Evolutionary conservation across 1,140 invertebrate genomes (phyloP).

Genomic region (Pseudomyrmex cubaensis): DNA sequence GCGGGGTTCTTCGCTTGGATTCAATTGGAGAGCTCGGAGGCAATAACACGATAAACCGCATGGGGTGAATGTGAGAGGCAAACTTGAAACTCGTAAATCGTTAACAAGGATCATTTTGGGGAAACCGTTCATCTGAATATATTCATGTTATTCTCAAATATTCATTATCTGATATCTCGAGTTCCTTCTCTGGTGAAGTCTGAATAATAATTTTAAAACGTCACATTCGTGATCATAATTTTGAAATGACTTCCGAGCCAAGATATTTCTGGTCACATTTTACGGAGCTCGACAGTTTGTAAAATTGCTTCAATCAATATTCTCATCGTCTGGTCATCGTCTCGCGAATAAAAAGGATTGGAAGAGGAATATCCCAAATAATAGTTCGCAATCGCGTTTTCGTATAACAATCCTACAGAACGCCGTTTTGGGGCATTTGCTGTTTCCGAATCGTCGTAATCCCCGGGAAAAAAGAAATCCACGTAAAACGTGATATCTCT

Average conservation of each 20-base stretch:
- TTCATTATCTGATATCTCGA: neutral
- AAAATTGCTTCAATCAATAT: neutral
- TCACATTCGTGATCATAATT: neutral
- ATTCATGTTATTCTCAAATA: neutral
- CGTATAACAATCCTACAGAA: no score
- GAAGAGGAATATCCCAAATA: neutral
- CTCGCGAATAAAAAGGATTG: neutral
- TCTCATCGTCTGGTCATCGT: neutral
- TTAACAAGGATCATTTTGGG: conserved; percentile 4
- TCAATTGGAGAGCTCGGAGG: conserved; percentile 49
- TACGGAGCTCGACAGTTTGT: neutral
- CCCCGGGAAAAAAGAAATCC: neutral
- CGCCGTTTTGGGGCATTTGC: neutral
- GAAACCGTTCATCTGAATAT: neutral
- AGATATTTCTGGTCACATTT: neutral
- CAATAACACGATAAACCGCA: conserved; percentile 15
- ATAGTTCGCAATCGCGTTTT: no score
- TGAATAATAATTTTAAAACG: neutral
- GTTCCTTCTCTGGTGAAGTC: neutral
- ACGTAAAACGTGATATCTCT: conserved; percentile 1
- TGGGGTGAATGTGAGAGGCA: neutral
- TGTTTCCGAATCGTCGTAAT: neutral
- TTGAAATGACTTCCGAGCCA: neutral
- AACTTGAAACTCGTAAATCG: neutral
- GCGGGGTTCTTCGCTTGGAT: conserved; percentile 48